A percentile compares a stretch with the other conserved stretches of the same genome.
phyloP scores from a whole-genome alignment of 2,797 vertebrate genomes.

The Schizopygopsis malacanthus region DNA sequence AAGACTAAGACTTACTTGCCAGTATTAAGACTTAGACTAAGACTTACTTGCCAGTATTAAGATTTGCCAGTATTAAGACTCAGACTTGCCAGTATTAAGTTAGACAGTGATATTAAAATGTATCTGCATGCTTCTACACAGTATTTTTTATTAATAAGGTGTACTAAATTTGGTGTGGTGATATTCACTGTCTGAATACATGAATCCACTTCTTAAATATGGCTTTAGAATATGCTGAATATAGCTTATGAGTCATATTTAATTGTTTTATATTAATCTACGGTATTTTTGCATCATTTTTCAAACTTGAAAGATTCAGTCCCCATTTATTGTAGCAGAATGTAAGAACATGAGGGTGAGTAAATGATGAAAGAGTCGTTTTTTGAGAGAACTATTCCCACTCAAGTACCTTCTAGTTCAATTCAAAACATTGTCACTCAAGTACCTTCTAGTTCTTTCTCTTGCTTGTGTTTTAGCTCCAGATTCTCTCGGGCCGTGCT shows the following conservation, averaged over 20 bases:
- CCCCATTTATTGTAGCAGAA: neutral
- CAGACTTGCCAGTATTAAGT: neutral
- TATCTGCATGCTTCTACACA: neutral
- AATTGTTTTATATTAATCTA: neutral
- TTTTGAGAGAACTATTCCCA: neutral
- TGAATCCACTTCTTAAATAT: neutral
- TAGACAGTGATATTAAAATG: neutral
- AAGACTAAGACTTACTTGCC: no score
- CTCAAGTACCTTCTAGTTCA: constrained; percentile 74
- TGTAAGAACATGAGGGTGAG: neutral
- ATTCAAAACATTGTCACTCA: neutral
- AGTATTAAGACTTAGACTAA: no score
- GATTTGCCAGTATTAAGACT: no score
- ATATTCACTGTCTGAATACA: neutral
- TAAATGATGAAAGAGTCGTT: neutral
- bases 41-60: no score
- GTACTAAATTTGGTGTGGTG: neutral
- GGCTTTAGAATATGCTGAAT: neutral
- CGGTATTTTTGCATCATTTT: neutral
- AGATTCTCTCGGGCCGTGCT: constrained; percentile 69
- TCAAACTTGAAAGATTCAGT: neutral
- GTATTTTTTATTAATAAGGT: neutral
- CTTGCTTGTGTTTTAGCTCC: constrained; percentile 73
- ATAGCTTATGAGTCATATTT: neutral
- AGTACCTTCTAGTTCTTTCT: constrained; percentile 77